Evolutionary conservation across 2,113 vertebrate species (phyloP).

Genomic region (Malurus melanocephalus): DNA sequence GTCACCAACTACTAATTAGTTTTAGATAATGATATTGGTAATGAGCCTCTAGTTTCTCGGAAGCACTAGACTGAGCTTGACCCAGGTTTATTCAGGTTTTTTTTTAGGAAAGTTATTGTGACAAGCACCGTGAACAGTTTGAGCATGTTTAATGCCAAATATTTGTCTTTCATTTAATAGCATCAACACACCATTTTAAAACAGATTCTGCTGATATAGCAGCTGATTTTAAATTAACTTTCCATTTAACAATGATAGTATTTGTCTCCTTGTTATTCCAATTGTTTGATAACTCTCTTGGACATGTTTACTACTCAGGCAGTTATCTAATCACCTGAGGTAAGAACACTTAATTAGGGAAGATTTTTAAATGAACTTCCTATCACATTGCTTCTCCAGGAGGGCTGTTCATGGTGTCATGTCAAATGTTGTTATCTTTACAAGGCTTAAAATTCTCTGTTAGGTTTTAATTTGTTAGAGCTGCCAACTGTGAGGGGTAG

Average conservation of each 20-base stretch:
- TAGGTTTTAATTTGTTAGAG: not conserved
- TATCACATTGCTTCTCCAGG: not conserved
- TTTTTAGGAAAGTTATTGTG: slow-evolving; percentile 25
- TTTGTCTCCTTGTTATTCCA: not conserved
- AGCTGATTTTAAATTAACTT: slow-evolving; percentile 5
- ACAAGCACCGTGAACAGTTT: not conserved
- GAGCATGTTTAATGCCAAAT: slow-evolving; percentile 7
- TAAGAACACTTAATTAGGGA: not conserved
- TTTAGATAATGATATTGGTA: slow-evolving; percentile 48
- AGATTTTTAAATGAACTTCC: not conserved
- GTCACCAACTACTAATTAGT: slow-evolving; percentile 55
- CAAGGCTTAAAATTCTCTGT: not conserved
- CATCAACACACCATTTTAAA: not conserved
- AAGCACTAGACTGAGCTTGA: slow-evolving; percentile 9
- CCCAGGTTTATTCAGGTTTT: slow-evolving; percentile 7
- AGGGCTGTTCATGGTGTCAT: not conserved
- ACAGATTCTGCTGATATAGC: not conserved
- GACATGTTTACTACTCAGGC: not conserved
- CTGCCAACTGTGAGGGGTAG: not conserved
- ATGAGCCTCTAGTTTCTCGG: slow-evolving; percentile 28
- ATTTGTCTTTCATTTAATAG: not conserved
- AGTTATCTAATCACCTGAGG: not conserved
- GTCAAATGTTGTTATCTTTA: not conserved
- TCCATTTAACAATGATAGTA: not conserved
- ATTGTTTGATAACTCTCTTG: not conserved